These are phyloP conservation scores for Callorhinus ursinus DNA, from an alignment of 2,113 vertebrate genomes.

Conservation along the genomic window DNA sequence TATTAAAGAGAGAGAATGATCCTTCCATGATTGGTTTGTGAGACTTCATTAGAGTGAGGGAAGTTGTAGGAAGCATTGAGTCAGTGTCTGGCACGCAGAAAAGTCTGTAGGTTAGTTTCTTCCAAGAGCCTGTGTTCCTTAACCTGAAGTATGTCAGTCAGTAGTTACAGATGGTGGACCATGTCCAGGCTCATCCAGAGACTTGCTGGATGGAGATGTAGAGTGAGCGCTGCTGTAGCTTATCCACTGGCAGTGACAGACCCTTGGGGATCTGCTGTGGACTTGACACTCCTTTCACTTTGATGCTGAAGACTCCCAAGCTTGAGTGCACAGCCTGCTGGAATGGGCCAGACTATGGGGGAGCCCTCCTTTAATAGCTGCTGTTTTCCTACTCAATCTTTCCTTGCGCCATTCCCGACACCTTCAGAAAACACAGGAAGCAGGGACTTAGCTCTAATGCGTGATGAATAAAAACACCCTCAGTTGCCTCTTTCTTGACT, in stretches of 20 bases:
- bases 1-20: background rate
- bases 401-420: background rate
- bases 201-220: background rate
- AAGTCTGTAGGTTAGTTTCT: background rate
- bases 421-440: background rate
- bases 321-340: background rate
- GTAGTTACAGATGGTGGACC: background rate
- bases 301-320: background rate
- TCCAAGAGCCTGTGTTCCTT: background rate
- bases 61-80: background rate
- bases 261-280: background rate
- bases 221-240: rapidly evolving
- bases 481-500: background rate
- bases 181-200: background rate
- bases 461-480: background rate
- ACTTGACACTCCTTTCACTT: background rate
- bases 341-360: rapidly evolving
- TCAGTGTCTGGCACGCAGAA: background rate
- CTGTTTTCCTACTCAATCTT: background rate
- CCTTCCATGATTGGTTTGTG: background rate
- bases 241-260: too few species aligned
- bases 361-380: background rate
- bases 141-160: background rate
- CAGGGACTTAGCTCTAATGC: too few species aligned
- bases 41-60: background rate